Conservation (phyloP, 2,113 vertebrate genomes). For the Edolisoma coerulescens region DNA sequence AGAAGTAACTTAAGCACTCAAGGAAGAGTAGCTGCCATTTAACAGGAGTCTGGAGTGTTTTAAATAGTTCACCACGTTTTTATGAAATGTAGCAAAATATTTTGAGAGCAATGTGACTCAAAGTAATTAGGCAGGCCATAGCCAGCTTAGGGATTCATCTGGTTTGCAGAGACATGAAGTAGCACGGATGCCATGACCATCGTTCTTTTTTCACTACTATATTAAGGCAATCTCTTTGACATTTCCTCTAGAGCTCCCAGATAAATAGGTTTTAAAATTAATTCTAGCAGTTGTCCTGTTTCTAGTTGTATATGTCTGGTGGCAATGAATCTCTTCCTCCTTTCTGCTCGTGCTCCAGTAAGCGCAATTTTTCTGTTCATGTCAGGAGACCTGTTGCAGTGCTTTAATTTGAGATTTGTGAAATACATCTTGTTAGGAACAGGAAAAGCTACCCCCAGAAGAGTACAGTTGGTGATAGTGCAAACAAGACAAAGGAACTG, state of each 20-base stretch:
- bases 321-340: background rate
- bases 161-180: background rate
- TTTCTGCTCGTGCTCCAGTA: background rate
- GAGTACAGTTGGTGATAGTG: background rate
- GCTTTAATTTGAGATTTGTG: background rate
- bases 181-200: background rate
- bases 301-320: background rate
- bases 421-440: background rate
- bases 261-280: background rate
- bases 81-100: background rate
- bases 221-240: background rate
- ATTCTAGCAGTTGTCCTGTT: background rate
- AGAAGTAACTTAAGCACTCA: background rate
- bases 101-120: background rate
- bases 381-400: background rate
- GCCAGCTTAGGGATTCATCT: background rate
- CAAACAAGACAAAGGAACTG: background rate
- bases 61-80: background rate
- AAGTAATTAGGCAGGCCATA: background rate
- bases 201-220: background rate
- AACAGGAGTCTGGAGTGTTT: background rate
- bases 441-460: background rate
- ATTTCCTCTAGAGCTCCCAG: background rate
- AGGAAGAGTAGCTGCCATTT: background rate
- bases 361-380: background rate